Conservation (phyloP, 2,113 vertebrate species). For the Cathartes aura region DNA sequence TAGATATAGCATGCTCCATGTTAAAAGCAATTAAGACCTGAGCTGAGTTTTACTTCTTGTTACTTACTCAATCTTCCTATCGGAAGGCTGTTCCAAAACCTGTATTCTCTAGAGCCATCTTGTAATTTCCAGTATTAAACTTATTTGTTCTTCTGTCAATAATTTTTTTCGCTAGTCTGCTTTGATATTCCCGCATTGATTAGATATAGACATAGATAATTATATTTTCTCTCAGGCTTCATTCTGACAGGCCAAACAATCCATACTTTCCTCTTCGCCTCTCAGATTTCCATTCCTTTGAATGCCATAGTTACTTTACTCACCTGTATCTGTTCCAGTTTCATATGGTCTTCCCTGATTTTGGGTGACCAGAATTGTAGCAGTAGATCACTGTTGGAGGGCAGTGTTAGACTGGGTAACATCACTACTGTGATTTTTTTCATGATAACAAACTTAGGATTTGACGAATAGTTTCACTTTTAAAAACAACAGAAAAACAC, state of each 20-base stretch:
- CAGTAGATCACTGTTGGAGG: background rate
- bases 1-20: fast-evolving
- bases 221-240: background rate
- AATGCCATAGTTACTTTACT: background rate
- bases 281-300: background rate
- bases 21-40: background rate
- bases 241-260: background rate
- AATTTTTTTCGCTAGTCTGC: background rate
- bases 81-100: background rate
- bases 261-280: background rate
- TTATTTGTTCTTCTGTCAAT: background rate
- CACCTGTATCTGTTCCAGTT: background rate
- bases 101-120: background rate
- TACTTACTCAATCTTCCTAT: background rate
- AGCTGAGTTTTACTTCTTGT: background rate
- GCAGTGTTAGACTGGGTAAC: background rate
- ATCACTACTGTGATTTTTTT: background rate
- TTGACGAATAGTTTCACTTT: background rate
- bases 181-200: background rate
- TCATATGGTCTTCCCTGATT: background rate
- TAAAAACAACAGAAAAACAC: background rate
- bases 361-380: background rate
- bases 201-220: background rate
- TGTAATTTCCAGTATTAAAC: background rate
- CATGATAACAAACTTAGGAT: background rate